Conservation (phyloP, 2,888 invertebrate genomes). For the Pachliopta kotzebuea region DNA sequence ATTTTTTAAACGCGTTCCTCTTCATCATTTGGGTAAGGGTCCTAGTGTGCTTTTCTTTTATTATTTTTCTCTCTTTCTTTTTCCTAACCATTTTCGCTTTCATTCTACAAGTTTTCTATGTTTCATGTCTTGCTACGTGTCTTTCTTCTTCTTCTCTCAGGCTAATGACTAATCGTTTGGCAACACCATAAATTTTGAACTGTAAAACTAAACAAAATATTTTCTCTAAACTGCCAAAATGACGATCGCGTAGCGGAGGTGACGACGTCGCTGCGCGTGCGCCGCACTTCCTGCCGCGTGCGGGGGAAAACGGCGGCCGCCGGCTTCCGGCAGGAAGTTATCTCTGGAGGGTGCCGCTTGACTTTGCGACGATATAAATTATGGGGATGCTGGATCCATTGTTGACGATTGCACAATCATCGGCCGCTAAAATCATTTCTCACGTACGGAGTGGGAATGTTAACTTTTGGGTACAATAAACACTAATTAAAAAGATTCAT, state of each 20-base stretch:
- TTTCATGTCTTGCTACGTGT: too few relatives aligned
- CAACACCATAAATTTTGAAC: constrained; percentile 3
- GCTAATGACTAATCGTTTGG: not conserved
- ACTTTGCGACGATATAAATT: constrained; percentile 60
- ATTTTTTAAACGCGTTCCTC: too few relatives aligned
- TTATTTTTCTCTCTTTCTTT: too few relatives aligned
- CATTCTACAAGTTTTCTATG: too few relatives aligned
- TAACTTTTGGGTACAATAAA: too few relatives aligned
- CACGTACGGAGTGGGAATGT: constrained; percentile 14
- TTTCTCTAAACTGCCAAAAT: constrained; percentile 63
- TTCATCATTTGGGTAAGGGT: too few relatives aligned
- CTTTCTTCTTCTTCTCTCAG: too few relatives aligned
- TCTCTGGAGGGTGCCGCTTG: constrained; percentile 56
- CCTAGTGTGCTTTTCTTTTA: too few relatives aligned
- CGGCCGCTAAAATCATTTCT: constrained; percentile 36
- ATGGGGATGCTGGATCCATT: constrained; percentile 63
- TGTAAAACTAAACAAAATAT: constrained; percentile 39
- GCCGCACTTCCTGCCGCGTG: constrained; percentile 74
- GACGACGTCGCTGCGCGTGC: constrained; percentile 72
- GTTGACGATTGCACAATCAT: constrained; percentile 60
- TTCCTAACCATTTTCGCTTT: too few relatives aligned
- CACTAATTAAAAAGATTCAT: too few relatives aligned
- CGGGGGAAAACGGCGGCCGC: constrained; percentile 76
- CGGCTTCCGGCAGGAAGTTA: constrained; percentile 65
- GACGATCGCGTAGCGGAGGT: constrained; percentile 63